Evolutionary conservation across 2,797 vertebrate genomes (phyloP).

Genomic region (Lepus townsendii): DNA sequence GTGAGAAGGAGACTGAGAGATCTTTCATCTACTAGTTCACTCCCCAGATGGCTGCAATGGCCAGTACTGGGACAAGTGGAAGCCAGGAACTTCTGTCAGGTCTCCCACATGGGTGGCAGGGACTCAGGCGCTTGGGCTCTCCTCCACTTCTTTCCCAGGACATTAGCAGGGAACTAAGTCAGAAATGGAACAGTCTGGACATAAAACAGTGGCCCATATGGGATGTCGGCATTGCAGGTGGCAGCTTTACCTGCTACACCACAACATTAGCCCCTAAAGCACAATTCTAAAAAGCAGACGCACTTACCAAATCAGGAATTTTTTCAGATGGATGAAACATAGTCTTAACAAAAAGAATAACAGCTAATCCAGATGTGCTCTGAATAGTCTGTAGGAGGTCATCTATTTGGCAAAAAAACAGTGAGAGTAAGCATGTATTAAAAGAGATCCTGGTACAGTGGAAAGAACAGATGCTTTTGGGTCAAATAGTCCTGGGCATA

Average conservation of each 20-base stretch:
- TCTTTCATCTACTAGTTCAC: too few relatives aligned
- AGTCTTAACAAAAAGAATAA: slow-evolving; percentile 92
- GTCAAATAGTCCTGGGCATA: neutral
- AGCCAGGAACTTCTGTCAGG: too few relatives aligned
- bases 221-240: too few relatives aligned
- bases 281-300: slow-evolving; percentile 55
- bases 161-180: too few relatives aligned
- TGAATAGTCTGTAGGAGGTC: slow-evolving; percentile 94
- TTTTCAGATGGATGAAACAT: slow-evolving; percentile 91
- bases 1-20: too few relatives aligned
- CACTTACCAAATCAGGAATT: slow-evolving; percentile 93
- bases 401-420: slow-evolving; percentile 87
- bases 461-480: neutral
- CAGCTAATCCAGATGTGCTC: slow-evolving; percentile 95
- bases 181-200: too few relatives aligned
- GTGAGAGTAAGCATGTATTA: slow-evolving; percentile 44
- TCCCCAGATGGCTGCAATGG: neutral
- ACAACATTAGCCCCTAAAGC: neutral
- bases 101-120: too few relatives aligned
- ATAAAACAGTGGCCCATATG: too few relatives aligned
- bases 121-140: too few relatives aligned
- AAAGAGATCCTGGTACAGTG: neutral
- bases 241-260: too few relatives aligned
- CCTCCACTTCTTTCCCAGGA: too few relatives aligned
- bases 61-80: neutral